Base-by-base conservation (phyloP, 64 coral and sea anemone species). In the Anthopleura sola region DNA sequence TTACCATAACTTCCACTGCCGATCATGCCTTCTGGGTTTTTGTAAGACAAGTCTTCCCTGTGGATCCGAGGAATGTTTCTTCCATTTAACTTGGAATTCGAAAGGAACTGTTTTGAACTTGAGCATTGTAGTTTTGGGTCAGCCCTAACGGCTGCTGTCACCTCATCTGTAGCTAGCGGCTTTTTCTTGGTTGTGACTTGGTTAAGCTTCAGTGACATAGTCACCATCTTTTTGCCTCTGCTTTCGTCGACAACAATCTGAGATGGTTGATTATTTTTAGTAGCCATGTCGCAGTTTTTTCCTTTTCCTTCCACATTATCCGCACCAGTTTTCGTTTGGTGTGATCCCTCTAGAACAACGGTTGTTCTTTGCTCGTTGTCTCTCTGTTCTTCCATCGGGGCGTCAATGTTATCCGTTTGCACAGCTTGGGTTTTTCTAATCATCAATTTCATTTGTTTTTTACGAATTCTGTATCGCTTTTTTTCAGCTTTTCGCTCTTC, bases 1-100 rank as follows among this genome's bases (percentile, higher is more conserved):
- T 32, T 23, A n/a, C 87, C 78, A 54, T 82, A 88, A 51, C 78
- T 88, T 44, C 87, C 87, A 47, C 79, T 54, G 0, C 87, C 78
- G 39, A 88, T 83, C 31, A 23, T 19, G 18, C 16, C 37, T 37
- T 77, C 34, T 37, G 75, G 75, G 33, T 34, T 77, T 77, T 77
- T 3, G 14, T 77, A 34, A 19, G 16, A 17, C 19, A 77, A 77
- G 37, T 77, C 75, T 0, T 77, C 34, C 16, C 75, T 77, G 15
- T 23, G 31, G 37, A 77, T 77, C 5, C 37, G 75, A 21, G 32
- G 75, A 6, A 77, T 77, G 3, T 24, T 62, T 4, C 24, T 62
- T 62, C 58, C 55, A 18, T 20, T 56, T 56, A 20, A 56, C 55
- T 56, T 56, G 1, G 55, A 20, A 56, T 56, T 56, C 18, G 14